phyloP scores from a whole-genome alignment of 2,113 vertebrate genomes.

The Mandrillus leucophaeus region DNA sequence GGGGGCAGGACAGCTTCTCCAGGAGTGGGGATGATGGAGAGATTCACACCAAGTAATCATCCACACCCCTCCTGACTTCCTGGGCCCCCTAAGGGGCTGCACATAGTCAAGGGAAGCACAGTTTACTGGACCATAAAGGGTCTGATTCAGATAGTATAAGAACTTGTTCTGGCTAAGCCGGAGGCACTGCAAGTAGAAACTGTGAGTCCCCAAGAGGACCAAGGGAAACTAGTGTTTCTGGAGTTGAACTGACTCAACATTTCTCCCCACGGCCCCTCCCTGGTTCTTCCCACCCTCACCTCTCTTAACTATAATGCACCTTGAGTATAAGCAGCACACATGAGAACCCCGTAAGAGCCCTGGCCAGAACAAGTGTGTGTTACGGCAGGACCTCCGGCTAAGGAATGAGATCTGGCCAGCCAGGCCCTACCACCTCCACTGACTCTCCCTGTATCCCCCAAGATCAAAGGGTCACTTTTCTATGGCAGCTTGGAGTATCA shows the following conservation, averaged over 20 bases:
- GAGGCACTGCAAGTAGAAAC: not conserved
- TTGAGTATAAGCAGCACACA: not conserved
- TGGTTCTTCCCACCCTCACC: not conserved
- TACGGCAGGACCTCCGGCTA: not conserved
- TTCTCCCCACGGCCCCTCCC: accelerated
- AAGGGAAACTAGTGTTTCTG: not conserved
- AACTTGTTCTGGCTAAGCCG: not conserved
- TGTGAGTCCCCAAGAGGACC: not conserved
- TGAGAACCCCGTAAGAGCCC: not conserved
- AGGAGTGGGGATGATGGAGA: not conserved
- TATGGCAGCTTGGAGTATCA: not conserved
- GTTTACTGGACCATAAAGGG: not conserved
- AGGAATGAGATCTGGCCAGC: not conserved
- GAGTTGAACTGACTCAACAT: not conserved
- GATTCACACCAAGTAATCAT: not conserved
- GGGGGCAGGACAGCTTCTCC: not conserved
- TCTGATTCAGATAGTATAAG: not conserved
- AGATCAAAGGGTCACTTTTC: not conserved
- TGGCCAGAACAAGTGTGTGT: not conserved
- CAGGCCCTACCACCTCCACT: not conserved
- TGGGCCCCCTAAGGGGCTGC: not conserved
- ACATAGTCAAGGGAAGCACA: not conserved
- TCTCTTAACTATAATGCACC: not conserved
- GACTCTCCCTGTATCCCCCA: not conserved
- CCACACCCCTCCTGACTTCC: not conserved